Conservation (phyloP, 2,888 invertebrate genomes). For the Caenorhabditis sp. region DNA sequence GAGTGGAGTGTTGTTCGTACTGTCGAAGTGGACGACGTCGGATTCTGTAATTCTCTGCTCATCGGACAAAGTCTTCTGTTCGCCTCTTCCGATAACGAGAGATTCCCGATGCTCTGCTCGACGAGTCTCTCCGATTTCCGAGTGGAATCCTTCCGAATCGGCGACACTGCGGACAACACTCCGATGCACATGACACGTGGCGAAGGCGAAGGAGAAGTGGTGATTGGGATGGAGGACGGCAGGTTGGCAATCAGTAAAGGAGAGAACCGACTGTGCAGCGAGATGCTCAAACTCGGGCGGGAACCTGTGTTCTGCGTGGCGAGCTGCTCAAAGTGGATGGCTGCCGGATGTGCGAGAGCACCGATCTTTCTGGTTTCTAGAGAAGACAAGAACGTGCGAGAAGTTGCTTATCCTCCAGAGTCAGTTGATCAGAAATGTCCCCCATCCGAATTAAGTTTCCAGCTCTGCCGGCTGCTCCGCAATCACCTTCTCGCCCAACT, state of each 20-base stretch:
- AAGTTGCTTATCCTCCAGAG: conserved; percentile 42
- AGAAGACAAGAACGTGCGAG: neutral
- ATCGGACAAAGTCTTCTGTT: conserved; percentile 1
- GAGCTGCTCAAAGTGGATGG: conserved; percentile 26
- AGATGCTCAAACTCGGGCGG: conserved; percentile 1
- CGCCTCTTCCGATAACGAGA: conserved; percentile 1
- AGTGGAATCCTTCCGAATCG: neutral
- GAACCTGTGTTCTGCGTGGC: conserved; percentile 47
- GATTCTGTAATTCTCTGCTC: conserved; percentile 42
- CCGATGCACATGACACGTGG: conserved; percentile 40
- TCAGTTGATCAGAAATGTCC: conserved; percentile 7
- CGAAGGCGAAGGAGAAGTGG: conserved; percentile 11
- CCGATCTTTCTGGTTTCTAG: conserved; percentile 27
- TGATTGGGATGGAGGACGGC: conserved; percentile 49
- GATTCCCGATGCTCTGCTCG: conserved; percentile 14
- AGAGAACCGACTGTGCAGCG: neutral
- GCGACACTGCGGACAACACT: conserved; percentile 1
- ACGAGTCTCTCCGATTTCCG: neutral
- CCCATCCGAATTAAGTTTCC: too few species aligned
- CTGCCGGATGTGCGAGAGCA: conserved; percentile 41
- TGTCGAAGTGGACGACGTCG: conserved; percentile 31
- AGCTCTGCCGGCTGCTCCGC: conserved; percentile 49
- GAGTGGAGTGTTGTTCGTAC: conserved; percentile 2
- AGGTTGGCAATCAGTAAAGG: conserved; percentile 11
- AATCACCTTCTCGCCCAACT: conserved; percentile 45